Percentiles rank a stretch among this genome's conserved stretches.
phyloP scores from a whole-genome alignment of 2,888 invertebrate species.

The Philereme vetulata region DNA sequence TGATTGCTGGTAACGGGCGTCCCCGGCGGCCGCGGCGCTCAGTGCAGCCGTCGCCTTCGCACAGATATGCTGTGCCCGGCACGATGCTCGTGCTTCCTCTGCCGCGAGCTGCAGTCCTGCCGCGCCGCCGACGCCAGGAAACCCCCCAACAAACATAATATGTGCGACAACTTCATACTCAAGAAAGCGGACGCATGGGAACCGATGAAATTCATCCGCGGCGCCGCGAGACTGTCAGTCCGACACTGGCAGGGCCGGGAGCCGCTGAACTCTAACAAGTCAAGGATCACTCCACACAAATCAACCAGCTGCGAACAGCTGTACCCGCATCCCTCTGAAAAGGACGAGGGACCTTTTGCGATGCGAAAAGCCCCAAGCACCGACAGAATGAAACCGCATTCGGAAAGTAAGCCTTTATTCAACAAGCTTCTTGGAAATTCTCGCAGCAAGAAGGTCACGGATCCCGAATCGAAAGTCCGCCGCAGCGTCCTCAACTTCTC shows the following conservation, averaged over 20 bases:
- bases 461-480: conserved; percentile 66
- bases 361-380: conserved; percentile 79
- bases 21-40: conserved; percentile 49
- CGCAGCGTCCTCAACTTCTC: conserved; percentile 73
- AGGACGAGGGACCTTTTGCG: conserved; percentile 65
- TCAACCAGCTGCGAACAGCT: conserved; percentile 80
- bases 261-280: conserved; percentile 70
- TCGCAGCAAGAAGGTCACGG: conserved; percentile 69
- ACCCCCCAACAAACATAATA: conserved; percentile 68
- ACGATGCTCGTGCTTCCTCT: conserved; percentile 90
- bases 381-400: conserved; percentile 70
- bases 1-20: conserved; percentile 56
- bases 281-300: conserved; percentile 68
- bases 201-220: conserved; percentile 76
- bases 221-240: conserved; percentile 79
- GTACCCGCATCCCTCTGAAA: conserved; percentile 68
- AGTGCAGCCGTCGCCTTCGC: conserved; percentile 74
- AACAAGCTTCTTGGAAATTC: conserved; percentile 76
- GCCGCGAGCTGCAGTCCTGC: conserved; percentile 88
- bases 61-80: conserved; percentile 87
- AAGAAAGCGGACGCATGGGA: conserved; percentile 81
- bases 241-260: conserved; percentile 80
- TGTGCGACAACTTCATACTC: conserved; percentile 82
- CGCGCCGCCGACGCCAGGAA: conserved; percentile 79
- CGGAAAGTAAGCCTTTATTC: conserved; percentile 73